Base-by-base conservation (phyloP, 1,140 invertebrate species). In the Drosophila trapezifrons region DNA sequence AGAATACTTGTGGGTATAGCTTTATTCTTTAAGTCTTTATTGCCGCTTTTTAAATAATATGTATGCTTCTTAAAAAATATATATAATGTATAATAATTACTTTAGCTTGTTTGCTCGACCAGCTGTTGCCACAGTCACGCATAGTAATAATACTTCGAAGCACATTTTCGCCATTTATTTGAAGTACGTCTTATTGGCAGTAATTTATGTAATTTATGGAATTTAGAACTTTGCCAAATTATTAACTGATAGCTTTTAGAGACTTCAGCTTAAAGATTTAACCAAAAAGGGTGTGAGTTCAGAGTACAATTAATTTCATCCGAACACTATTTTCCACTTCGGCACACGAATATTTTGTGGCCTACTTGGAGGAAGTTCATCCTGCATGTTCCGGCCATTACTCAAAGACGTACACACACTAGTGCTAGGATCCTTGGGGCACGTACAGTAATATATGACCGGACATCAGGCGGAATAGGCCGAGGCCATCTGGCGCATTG, bases 371-470 rank as follows among this genome's bases (percentile, higher is more conserved):
- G 8, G 54, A 59, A 29, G 37, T 59, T 65, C 17, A n/a, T 13
- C 29, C 40, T 35, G 40, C 42, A 46, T 46, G 18, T 12, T 29
- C 13, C 25, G 22, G 18, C 57, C 43, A 59, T 59, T 65, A 69
- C 60, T 65, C 42, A 66, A 49, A 22, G 32, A 65, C 2, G 32
- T 9, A 20, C 37, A 64, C 37, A 43, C 15, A 22, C 64, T 45
- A 13, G 54, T n/a, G 9, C n/a, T n/a, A 7, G 29, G 6, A 35
- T 62, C 17, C 58, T 37, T 63, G 13, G 58, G 32, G 32, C 63
- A 66, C 42, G 63, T 64, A 37, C 22, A n/a, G 42, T 47, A 64
- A 66, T 65, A 65, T 66, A 65, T 66, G 42, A 29, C 42, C n/a
- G 59, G 42, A 66, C 63, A 32, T 47, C 57, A 12, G 42, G 27